Percentiles rank a stretch among this genome's conserved stretches.
Conservation (phyloP, 2,113 vertebrate species). For the Channa argus region DNA sequence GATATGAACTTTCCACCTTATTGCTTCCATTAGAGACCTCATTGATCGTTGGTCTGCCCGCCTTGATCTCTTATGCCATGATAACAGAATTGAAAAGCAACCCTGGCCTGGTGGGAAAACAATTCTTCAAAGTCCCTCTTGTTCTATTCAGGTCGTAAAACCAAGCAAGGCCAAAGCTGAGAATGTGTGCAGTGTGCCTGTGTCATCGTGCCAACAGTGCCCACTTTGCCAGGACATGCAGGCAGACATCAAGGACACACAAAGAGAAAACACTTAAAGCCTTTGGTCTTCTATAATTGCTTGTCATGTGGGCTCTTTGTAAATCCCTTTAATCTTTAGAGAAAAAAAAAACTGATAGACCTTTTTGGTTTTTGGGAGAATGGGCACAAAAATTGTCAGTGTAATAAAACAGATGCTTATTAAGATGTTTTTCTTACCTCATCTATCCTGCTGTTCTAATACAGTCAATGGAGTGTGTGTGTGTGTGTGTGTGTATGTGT, state of each 20-base stretch:
- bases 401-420: background rate
- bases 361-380: background rate
- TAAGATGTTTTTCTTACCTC: background rate
- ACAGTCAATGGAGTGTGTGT: background rate
- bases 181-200: slow-evolving; percentile 38
- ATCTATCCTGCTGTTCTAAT: background rate
- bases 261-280: slow-evolving; percentile 10
- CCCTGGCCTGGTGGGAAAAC: background rate
- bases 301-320: slow-evolving; percentile 46
- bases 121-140: slow-evolving; percentile 36
- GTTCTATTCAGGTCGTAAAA: slow-evolving; percentile 44
- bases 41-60: background rate
- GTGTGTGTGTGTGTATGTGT: background rate
- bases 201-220: slow-evolving; percentile 10
- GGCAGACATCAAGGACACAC: slow-evolving; percentile 56
- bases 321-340: slow-evolving; percentile 57
- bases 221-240: slow-evolving; percentile 24
- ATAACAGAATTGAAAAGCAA: background rate
- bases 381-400: background rate
- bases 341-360: slow-evolving; percentile 18
- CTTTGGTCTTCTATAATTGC: slow-evolving; percentile 51
- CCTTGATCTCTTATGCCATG: background rate
- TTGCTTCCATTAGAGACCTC: background rate
- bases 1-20: accelerated
- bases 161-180: slow-evolving; percentile 38